Conservation (phyloP, 2,113 vertebrate genomes). For the Amia ocellicauda region DNA sequence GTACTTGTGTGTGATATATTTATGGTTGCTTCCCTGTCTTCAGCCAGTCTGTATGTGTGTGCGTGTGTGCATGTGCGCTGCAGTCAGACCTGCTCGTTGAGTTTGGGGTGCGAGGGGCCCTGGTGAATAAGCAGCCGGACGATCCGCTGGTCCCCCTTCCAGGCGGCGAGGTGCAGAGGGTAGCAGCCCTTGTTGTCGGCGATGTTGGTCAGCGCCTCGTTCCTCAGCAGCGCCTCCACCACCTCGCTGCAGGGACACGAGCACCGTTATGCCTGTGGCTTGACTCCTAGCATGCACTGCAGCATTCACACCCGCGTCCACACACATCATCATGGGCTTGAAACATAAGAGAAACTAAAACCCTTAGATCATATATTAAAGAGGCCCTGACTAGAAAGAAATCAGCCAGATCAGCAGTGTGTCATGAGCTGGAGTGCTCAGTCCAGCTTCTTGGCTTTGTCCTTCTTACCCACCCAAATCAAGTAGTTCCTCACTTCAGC, state of each 20-base stretch:
- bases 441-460: too few species aligned
- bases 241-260: conserved; percentile 72
- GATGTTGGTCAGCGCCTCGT: conserved; percentile 91
- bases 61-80: conserved; percentile 1
- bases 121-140: conserved; percentile 93
- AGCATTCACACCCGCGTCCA: too few species aligned
- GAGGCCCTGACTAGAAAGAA: too few species aligned
- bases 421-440: too few species aligned
- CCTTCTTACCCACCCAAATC: too few species aligned
- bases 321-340: too few species aligned
- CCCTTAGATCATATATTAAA: too few species aligned
- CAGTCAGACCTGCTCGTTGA: conserved; percentile 90
- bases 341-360: too few species aligned
- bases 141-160: conserved; percentile 94
- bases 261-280: too few species aligned
- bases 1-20: not conserved
- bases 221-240: conserved; percentile 88
- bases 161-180: conserved; percentile 93
- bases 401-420: too few species aligned
- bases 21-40: not conserved
- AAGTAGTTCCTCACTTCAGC: too few species aligned
- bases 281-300: too few species aligned
- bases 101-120: conserved; percentile 88
- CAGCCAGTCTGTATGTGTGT: conserved; percentile 5
- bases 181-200: conserved; percentile 97